phyloP scores from a whole-genome alignment of 2,888 invertebrate genomes.

The Drosophila eohydei region DNA sequence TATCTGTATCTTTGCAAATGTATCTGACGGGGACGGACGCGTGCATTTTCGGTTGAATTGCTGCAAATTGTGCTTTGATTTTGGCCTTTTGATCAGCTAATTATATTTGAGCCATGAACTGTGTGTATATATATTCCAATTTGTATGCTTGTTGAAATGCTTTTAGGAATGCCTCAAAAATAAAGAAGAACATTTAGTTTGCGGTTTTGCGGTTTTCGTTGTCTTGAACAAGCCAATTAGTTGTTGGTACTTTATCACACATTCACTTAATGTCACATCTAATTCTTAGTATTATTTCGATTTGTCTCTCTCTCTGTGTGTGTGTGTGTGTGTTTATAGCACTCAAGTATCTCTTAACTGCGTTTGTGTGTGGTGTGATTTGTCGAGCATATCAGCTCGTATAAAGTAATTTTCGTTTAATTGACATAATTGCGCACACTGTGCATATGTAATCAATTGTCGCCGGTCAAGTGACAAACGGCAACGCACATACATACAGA shows the following conservation, averaged over 20 bases:
- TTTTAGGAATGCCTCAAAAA: background rate
- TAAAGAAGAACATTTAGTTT: background rate
- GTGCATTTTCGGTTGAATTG: conserved; percentile 29
- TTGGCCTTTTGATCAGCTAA: conserved; percentile 37
- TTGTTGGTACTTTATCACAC: conserved; percentile 23
- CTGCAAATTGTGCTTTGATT: conserved; percentile 21
- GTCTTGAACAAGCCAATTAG: conserved; percentile 57
- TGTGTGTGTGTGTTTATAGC: conserved; percentile 14
- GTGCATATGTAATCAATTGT: conserved; percentile 79
- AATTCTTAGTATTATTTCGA: conserved; percentile 32
- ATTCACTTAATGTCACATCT: conserved; percentile 34
- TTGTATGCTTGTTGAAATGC: background rate
- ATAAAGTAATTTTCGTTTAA: conserved; percentile 79
- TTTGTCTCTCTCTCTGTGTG: background rate
- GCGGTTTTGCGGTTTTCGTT: conserved; percentile 33
- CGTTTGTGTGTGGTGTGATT: conserved; percentile 28
- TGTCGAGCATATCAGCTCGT: conserved; percentile 40
- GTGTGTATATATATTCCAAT: background rate
- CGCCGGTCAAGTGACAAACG: conserved; percentile 56
- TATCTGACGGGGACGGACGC: conserved; percentile 10
- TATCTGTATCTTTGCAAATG: conserved; percentile 21
- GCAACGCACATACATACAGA: conserved; percentile 18
- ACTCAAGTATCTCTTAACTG: conserved; percentile 26
- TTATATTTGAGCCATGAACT: conserved; percentile 23
- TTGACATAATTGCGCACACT: conserved; percentile 79